These are phyloP conservation scores for Brachyalestes nurse DNA, from an alignment of 2,797 vertebrate genomes.

Conservation along the genomic window DNA sequence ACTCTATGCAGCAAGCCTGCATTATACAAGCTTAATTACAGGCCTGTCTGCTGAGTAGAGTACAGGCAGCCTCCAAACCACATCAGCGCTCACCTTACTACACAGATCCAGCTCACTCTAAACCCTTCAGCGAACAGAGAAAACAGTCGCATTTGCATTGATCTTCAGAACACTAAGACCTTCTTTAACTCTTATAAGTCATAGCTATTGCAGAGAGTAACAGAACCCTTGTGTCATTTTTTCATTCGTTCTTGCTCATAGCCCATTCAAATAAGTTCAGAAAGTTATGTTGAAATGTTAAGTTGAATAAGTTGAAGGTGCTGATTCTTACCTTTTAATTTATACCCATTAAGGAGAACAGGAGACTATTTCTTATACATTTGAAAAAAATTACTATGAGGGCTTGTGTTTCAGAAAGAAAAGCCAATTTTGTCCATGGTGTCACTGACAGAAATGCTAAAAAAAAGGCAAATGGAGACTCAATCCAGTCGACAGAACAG, in stretches of 20 bases:
- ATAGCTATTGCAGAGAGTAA: not conserved
- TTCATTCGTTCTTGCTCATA: no score
- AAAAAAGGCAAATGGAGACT: not conserved
- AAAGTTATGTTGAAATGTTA: no score
- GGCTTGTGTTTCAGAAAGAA: no score
- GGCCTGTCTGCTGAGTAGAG: slow-evolving; percentile 45
- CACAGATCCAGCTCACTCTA: slow-evolving; percentile 37
- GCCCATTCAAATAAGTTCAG: not conserved
- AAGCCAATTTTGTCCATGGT: no score
- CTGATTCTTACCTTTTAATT: no score
- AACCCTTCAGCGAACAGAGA: slow-evolving; percentile 43
- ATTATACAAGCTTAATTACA: slow-evolving; percentile 58
- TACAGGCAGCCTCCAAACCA: slow-evolving; percentile 28
- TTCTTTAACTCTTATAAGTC: not conserved
- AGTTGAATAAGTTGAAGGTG: no score
- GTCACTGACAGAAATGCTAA: not conserved
- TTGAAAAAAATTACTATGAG: no score
- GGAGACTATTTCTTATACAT: no score
- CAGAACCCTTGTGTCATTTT: no score
- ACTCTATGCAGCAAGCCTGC: slow-evolving; percentile 26
- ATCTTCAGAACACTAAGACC: slow-evolving; percentile 4
- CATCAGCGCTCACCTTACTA: slow-evolving; percentile 42
- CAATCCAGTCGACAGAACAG: not conserved
- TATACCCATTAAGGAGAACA: no score
- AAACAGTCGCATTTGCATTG: not conserved